These are phyloP conservation scores for Trogon surrucura DNA, from an alignment of 2,113 vertebrate genomes.

Conservation along the genomic window DNA sequence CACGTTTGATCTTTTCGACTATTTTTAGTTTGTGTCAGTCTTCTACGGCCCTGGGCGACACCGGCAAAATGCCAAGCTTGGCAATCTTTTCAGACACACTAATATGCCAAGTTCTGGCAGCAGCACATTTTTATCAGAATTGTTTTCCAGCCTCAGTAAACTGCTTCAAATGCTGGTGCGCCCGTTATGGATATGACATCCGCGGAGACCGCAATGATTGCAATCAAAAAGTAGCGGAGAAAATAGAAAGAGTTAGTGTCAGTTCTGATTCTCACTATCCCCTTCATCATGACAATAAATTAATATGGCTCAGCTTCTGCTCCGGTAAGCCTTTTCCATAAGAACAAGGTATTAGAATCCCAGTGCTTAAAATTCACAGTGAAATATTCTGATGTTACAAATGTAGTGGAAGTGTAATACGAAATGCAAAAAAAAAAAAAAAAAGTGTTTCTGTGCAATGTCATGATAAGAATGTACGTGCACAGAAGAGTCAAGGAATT, in stretches of 20 bases:
- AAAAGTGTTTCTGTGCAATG: background rate
- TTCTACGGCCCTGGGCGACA: slow-evolving; percentile 47
- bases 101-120: slow-evolving; percentile 65
- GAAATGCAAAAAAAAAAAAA: slow-evolving; percentile 12
- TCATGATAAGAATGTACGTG: background rate
- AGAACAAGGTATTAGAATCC: slow-evolving; percentile 22
- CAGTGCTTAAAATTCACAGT: background rate
- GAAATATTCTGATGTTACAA: slow-evolving; percentile 27
- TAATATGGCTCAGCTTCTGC: slow-evolving; percentile 15
- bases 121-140: slow-evolving; percentile 66
- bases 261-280: slow-evolving; percentile 18
- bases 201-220: slow-evolving; percentile 15
- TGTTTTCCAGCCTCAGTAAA: slow-evolving; percentile 68
- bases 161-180: slow-evolving; percentile 30
- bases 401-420: background rate
- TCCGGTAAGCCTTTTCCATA: slow-evolving; percentile 27
- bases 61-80: slow-evolving; percentile 68
- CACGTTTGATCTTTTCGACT: slow-evolving; percentile 59
- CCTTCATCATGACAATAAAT: slow-evolving; percentile 46
- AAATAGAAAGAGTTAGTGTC: slow-evolving; percentile 43
- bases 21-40: slow-evolving; percentile 67
- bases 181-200: slow-evolving; percentile 37
- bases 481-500: background rate
- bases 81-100: slow-evolving; percentile 66
- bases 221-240: slow-evolving; percentile 21